These are phyloP conservation scores for Geotrypetes seraphini DNA, from an alignment of 2,797 vertebrate genomes.

Conservation along the genomic window DNA sequence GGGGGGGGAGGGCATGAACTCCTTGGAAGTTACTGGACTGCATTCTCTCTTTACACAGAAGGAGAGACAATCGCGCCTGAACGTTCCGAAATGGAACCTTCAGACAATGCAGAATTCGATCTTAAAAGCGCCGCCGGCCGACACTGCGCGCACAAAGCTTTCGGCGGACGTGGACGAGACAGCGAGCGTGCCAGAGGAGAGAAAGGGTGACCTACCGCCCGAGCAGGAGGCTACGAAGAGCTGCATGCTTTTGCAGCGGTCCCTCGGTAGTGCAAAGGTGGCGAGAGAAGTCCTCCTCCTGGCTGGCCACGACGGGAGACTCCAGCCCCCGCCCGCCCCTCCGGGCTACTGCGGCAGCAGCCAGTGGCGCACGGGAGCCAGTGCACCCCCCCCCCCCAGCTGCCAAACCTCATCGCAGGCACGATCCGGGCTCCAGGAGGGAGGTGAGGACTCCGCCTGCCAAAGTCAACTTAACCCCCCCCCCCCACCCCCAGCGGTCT, in stretches of 20 bases:
- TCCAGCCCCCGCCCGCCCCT: conserved; percentile 64
- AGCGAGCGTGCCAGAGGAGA: too few species aligned
- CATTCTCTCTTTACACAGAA: too few species aligned
- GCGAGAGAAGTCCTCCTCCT: conserved; percentile 91
- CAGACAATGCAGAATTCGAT: too few species aligned
- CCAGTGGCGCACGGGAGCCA: conserved; percentile 72
- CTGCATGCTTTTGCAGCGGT: too few species aligned
- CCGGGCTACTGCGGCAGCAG: conserved; percentile 61
- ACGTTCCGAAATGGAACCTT: too few species aligned
- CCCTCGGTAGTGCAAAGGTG: conserved; percentile 78
- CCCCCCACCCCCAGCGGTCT: too few species aligned
- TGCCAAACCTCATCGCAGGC: too few species aligned
- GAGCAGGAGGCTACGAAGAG: too few species aligned
- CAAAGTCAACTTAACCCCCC: too few species aligned
- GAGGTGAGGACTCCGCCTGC: neutral
- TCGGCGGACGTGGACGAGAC: conserved; percentile 4
- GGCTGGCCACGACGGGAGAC: conserved; percentile 70
- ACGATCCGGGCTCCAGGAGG: neutral
- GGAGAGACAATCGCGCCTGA: too few species aligned
- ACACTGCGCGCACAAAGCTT: neutral
- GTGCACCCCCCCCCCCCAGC: conserved; percentile 1
- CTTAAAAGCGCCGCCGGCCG: neutral
- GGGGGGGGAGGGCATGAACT: too few species aligned
- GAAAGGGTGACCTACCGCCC: conserved; percentile 62
- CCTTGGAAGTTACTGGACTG: too few species aligned